Percentiles rank a stretch among this genome's conserved stretches.
Evolutionary conservation across 2,113 vertebrate species (phyloP).

Genomic region (Pteropus alecto): DNA sequence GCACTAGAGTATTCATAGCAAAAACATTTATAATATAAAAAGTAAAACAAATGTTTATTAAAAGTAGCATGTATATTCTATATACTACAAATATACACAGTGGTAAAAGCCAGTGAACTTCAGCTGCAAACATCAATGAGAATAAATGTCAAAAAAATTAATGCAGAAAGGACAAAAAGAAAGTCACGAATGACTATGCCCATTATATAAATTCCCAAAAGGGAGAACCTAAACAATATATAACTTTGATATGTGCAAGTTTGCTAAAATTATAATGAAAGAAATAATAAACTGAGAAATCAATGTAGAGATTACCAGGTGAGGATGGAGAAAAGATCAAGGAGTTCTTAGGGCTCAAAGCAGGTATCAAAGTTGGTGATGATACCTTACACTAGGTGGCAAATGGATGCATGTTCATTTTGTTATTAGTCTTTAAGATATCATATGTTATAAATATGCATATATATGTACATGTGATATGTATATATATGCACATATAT

Average conservation of each 20-base stretch:
- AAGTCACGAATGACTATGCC: background rate
- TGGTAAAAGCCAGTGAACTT: background rate
- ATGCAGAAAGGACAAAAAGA: background rate
- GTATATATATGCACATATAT: too few species aligned
- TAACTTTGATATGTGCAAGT: background rate
- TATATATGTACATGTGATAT: too few species aligned
- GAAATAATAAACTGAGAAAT: background rate
- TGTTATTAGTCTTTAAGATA: background rate
- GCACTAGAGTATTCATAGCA: background rate
- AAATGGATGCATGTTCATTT: background rate
- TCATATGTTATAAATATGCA: too few species aligned
- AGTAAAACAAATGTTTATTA: background rate
- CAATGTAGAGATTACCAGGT: background rate
- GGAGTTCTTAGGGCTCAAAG: background rate
- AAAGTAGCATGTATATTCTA: background rate
- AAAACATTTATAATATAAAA: background rate
- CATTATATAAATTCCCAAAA: background rate
- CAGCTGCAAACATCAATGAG: background rate
- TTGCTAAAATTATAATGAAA: background rate
- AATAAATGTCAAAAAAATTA: background rate
- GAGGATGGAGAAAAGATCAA: background rate
- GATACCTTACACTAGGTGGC: background rate
- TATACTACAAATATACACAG: background rate
- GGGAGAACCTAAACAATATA: background rate
- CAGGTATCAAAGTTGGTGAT: background rate